Base-by-base conservation (phyloP, 2,113 vertebrate species). In the Macquaria australasica region DNA sequence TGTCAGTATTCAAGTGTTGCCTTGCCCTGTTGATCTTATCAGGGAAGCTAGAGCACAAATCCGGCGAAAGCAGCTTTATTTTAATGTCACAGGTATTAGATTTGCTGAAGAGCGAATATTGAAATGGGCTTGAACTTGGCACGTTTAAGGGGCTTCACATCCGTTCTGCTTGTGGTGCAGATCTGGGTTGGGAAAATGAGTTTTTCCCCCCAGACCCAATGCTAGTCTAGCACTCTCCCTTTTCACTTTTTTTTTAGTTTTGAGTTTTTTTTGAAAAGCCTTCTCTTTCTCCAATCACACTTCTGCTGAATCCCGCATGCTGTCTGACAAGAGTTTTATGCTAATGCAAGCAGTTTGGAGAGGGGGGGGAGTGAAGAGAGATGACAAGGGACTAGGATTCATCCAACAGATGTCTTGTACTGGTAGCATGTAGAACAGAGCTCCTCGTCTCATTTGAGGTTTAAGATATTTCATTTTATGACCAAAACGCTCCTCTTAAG, bases 61-160 rank as follows among this genome's bases (percentile, higher is more conserved):
- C 87, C 60, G 50, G 87, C 64, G 62, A 87, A 93, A 86, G 91
- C 91, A 88, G 90, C 90, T 94, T 94, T 90, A 92, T 94, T 95
- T 93, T 88, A 94, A 94, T 91, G 93, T 94, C 89, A 89, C 92
- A 94, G 94, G 85, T 94, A 87, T 95, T 93, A 93, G 87, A 94
- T 94, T 91, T 95, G 94, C 92, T 95, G 93, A 94, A 95, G 87
- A 93, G 89, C 43, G 82, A 92, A 93, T 94, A 94, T 95, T 95
- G 92, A 93, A 93, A 94, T 93, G 90, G 88, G 87, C 90, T 90
- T 92, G 91, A 95, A 94, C 88, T 78, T 64, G 82, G 88, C 81
- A 86, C 79, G 68, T 89, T 88, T 88, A 85, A 90, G 73, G 77
- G 81, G 51, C 77, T 81, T 34, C 23, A 23, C 89, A 87, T 89